These are phyloP conservation scores for Spisula subtruncata DNA, from an alignment of 2,888 invertebrate genomes.

Conservation along the genomic window DNA sequence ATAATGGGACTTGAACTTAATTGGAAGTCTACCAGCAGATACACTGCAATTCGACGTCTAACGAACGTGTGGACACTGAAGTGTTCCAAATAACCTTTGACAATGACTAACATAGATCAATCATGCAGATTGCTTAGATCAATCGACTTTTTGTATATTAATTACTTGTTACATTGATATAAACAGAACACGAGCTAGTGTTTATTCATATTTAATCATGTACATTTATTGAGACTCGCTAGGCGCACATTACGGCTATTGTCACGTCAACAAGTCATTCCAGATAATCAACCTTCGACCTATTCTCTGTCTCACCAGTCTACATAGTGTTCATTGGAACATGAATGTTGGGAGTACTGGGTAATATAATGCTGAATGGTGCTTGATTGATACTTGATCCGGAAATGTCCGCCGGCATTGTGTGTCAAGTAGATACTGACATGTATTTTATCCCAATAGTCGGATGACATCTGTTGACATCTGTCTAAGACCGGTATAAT, in stretches of 20 bases:
- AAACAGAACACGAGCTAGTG: neutral
- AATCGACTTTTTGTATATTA: neutral
- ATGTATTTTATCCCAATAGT: no score
- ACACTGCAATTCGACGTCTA: no score
- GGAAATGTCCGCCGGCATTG: neutral
- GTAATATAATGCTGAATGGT: neutral
- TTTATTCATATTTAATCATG: conserved; percentile 23
- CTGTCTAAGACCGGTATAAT: no score
- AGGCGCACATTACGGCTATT: neutral
- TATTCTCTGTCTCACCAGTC: neutral
- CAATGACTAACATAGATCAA: neutral
- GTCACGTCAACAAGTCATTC: conserved; percentile 7
- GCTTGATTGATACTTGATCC: neutral
- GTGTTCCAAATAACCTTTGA: neutral
- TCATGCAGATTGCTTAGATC: neutral
- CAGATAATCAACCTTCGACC: neutral
- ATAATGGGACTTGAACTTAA: no score
- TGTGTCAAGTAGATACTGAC: neutral
- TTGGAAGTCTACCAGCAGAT: neutral
- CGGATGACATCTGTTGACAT: no score
- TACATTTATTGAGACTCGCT: neutral
- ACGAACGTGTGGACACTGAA: neutral
- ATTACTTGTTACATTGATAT: conserved; percentile 1
- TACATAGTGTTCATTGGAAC: neutral
- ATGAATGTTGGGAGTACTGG: neutral